These are phyloP conservation scores for Astatotilapia flaviijosephi DNA, from an alignment of 2,113 vertebrate species.

Conservation along the genomic window DNA sequence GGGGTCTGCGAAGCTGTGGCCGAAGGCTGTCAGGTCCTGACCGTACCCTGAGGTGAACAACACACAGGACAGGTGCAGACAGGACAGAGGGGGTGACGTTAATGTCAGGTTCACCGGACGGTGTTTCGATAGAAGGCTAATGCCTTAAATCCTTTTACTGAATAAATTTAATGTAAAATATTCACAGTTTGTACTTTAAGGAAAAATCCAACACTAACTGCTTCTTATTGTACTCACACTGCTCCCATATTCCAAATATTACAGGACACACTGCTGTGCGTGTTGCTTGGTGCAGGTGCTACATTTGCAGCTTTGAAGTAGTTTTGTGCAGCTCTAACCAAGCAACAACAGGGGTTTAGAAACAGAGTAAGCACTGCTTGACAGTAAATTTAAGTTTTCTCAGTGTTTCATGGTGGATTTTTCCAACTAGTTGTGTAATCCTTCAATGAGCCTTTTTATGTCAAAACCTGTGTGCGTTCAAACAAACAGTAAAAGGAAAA, in stretches of 20 bases:
- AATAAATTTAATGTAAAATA: background rate
- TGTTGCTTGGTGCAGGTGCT: background rate
- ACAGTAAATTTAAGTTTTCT: background rate
- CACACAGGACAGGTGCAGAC: background rate
- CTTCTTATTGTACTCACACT: background rate
- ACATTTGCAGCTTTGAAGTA: background rate
- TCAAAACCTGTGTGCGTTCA: background rate
- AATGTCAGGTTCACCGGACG: background rate
- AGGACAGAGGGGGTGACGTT: background rate
- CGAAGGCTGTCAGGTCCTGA: conserved; percentile 95
- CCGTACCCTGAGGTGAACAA: conserved; percentile 80
- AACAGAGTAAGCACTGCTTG: background rate
- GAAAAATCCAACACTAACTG: background rate
- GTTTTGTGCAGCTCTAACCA: background rate
- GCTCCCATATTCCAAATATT: background rate
- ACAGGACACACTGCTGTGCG: background rate
- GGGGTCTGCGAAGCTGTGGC: conserved; percentile 93
- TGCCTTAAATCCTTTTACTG: background rate
- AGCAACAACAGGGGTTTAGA: background rate
- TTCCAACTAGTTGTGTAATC: background rate
- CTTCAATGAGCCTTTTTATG: background rate
- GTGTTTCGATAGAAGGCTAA: background rate
- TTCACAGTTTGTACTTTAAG: background rate
- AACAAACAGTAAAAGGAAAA: background rate
- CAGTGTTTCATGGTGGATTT: conserved; percentile 13